phyloP scores from a whole-genome alignment of 1,140 invertebrate genomes.

The Brachionus koreanus region DNA sequence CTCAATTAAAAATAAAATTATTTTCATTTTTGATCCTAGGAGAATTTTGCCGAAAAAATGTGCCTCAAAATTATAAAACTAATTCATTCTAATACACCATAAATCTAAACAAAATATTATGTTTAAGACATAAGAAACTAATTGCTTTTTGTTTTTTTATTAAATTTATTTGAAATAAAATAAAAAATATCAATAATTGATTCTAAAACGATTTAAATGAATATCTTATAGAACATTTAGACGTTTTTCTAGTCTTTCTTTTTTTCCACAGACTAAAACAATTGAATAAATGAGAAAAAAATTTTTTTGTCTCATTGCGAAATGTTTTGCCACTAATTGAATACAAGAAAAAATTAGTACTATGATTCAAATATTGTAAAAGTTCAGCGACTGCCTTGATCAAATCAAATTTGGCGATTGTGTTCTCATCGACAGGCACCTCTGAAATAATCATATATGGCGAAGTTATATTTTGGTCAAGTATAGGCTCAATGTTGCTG shows the following conservation, averaged over 20 bases:
- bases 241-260: background rate
- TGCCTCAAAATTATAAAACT: no score
- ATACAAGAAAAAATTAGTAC: conserved; percentile 14
- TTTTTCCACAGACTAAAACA: background rate
- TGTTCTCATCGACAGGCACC: background rate
- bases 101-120: no score
- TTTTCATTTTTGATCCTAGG: no score
- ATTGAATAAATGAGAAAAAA: background rate
- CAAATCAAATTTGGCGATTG: conserved; percentile 5
- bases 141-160: no score
- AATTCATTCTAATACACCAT: no score
- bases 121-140: no score
- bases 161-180: no score
- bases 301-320: conserved; percentile 1
- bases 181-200: no score
- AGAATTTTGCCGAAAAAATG: no score
- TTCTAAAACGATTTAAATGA: background rate
- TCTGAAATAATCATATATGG: conserved; percentile 6
- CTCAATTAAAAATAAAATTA: no score
- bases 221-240: background rate
- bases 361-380: conserved; percentile 42
- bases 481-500: background rate
- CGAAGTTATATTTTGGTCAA: background rate
- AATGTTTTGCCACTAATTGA: background rate
- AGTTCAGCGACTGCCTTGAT: conserved; percentile 29